phyloP scores from a whole-genome alignment of 2,888 invertebrate species.

The Diarsia rubi region DNA sequence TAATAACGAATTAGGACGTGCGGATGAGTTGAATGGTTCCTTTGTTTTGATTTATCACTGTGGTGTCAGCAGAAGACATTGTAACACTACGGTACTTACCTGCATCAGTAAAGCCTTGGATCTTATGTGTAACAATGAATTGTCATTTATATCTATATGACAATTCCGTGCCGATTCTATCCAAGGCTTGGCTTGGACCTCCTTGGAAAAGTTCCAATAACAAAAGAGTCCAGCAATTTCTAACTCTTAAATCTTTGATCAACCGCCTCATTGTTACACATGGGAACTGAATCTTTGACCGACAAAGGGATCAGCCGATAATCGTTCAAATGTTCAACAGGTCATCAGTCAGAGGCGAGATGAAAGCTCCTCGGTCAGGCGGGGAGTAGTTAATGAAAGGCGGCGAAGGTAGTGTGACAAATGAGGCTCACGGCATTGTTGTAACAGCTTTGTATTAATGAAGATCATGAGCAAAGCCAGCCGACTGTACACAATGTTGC shows the following conservation, averaged over 20 bases:
- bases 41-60: not conserved
- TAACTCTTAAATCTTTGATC: constrained; percentile 77
- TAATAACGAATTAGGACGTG: not conserved
- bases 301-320: constrained; percentile 84
- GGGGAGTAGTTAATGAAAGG: constrained; percentile 71
- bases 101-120: too few relatives aligned
- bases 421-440: constrained; percentile 80
- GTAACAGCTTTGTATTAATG: constrained; percentile 79
- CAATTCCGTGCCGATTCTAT: not conserved
- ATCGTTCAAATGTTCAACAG: constrained; percentile 86
- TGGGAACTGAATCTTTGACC: constrained; percentile 79
- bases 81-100: not conserved
- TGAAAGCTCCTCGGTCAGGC: constrained; percentile 78
- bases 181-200: not conserved
- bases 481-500: constrained; percentile 37
- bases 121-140: too few relatives aligned
- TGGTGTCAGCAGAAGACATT: not conserved
- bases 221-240: constrained; percentile 39
- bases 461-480: constrained; percentile 73
- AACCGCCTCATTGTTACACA: constrained; percentile 80
- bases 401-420: constrained; percentile 78
- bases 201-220: constrained; percentile 4
- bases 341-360: constrained; percentile 87
- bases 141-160: too few relatives aligned
- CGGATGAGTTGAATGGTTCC: not conserved